Evolutionary conservation across 2,888 invertebrate genomes (phyloP), one percentile per base, ranked within the genome.

Genomic region (Trissoscelio sp.): DNA sequence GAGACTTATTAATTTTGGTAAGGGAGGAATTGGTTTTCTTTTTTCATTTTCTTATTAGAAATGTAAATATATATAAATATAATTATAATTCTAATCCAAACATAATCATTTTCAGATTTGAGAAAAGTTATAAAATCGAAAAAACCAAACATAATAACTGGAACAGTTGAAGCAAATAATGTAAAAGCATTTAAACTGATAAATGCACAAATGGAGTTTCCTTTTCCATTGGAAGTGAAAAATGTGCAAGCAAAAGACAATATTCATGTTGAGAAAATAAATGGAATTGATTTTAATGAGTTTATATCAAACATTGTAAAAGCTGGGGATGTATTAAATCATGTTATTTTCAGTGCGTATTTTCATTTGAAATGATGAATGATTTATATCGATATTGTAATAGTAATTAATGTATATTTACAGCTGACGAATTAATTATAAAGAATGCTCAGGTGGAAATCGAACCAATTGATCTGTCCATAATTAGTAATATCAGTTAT

Each of bases 191-290:
- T 88, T 0, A 62, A 22, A 24, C 69, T 85, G 11, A 64, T 75
- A 0, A 51, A 82, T 2, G 16, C 37, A 7, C 77, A 73, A 14
- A 82, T 89, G 0, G 67, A 78, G 7, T 31, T 81, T 3, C 57
- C 85, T 7, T 64, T 86, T 12, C 87, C 86, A 2, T 24, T 11
- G 2, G 55, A 69, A 72, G 77, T 87, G 4, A 79, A 73, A 46
- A 88, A 87, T 57, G 78, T 92, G 7, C 86, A 86, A 1, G 86
- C 92, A 9, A 85, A 86, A 57, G 90, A 90, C 48, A 88, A 91
- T 55, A 85, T 89, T 18, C 83, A 86, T 57, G 86, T 92, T 7
- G 91, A 91, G n/a, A 88, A 86, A 0, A 89, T 93, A 28, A 93
- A 92, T 82, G 82, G 87, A 31, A 74, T 92, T 4, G 84, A 91